A percentile compares a stretch with the other conserved stretches of the same genome.
phyloP scores from a whole-genome alignment of 2,797 vertebrate species.

The Myiotriccus ornatus region DNA sequence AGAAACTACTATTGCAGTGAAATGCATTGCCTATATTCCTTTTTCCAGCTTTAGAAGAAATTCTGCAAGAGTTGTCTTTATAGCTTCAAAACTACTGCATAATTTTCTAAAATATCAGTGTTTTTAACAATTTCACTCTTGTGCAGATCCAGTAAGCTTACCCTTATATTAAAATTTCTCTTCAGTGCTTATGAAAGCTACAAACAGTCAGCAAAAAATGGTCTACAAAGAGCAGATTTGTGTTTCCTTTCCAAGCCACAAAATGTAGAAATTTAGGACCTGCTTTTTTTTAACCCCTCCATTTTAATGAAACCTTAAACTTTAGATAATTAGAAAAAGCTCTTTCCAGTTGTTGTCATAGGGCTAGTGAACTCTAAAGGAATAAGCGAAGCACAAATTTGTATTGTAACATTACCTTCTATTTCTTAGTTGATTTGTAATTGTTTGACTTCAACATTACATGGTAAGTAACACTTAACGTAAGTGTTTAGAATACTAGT shows the following conservation, averaged over 20 bases:
- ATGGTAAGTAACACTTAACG: background rate
- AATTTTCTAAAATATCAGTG: background rate
- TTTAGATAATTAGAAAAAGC: slow-evolving; percentile 4
- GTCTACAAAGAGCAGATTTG: background rate
- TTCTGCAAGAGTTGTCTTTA: background rate
- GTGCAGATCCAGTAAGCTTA: background rate
- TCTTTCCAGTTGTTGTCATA: background rate
- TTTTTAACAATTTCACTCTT: background rate
- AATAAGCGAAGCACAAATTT: background rate
- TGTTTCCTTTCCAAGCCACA: slow-evolving; percentile 37
- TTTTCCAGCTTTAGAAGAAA: background rate
- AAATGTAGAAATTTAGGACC: background rate
- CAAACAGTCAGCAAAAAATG: slow-evolving; percentile 14
- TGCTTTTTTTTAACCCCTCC: rapidly evolving
- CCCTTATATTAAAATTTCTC: background rate
- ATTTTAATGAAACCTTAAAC: slow-evolving; percentile 39
- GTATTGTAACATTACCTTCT: background rate
- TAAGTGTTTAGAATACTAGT: background rate
- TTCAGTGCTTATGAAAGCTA: slow-evolving; percentile 1
- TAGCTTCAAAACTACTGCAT: background rate
- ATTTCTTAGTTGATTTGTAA: background rate
- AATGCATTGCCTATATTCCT: background rate
- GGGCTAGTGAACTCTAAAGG: background rate
- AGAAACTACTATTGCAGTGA: background rate
- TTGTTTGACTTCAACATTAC: background rate